phyloP scores from a whole-genome alignment of 2,888 invertebrate species.

The Malacosoma neustria region DNA sequence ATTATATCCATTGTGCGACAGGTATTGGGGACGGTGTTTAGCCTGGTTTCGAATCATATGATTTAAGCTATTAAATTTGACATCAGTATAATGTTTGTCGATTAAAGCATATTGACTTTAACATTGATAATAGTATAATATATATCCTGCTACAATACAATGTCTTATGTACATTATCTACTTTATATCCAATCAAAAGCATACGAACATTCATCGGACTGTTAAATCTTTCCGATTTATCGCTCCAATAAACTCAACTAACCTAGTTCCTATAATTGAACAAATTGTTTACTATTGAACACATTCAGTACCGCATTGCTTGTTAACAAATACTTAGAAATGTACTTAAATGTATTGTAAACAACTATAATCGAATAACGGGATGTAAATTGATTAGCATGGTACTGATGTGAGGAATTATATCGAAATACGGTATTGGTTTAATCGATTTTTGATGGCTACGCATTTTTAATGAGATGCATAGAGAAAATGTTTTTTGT shows the following conservation, averaged over 20 bases:
- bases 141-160: no score
- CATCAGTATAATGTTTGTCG: neutral
- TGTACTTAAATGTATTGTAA: neutral
- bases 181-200: conserved; percentile 1
- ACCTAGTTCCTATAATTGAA: conserved; percentile 17
- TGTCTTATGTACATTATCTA: no score
- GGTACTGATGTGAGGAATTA: no score
- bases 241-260: conserved; percentile 23
- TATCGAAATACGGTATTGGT: no score
- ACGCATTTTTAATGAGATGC: no score
- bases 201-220: conserved; percentile 16
- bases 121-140: no score
- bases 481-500: no score
- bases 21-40: neutral
- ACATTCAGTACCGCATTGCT: conserved; percentile 1
- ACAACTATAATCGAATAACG: neutral
- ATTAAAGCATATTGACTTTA: no score
- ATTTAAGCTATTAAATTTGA: neutral
- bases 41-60: neutral
- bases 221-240: conserved; percentile 23
- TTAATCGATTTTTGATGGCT: no score
- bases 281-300: conserved; percentile 12
- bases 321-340: neutral
- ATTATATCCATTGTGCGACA: neutral
- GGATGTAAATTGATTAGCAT: neutral